Percentiles rank a stretch among this genome's conserved stretches.
Evolutionary conservation across 2,888 invertebrate genomes (phyloP).

Genomic region (Empis stercorea): DNA sequence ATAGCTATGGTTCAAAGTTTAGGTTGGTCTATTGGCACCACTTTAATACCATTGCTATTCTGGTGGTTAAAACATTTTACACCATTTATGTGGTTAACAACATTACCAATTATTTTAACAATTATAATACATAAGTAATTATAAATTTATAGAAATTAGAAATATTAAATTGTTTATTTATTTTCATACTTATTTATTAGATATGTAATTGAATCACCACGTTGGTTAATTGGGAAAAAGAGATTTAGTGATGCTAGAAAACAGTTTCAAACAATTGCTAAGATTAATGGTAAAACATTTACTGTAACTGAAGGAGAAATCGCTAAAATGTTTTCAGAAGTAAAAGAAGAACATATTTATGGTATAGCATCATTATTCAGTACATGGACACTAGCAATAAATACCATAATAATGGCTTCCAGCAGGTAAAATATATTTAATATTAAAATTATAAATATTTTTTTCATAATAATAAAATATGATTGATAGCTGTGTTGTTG

Average conservation of each 20-base stretch:
- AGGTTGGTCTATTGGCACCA: conserved; percentile 41
- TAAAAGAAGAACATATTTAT: conserved; percentile 30
- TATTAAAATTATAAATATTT: background rate
- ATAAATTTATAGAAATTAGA: conserved; percentile 3
- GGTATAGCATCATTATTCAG: conserved; percentile 45
- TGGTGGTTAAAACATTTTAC: conserved; percentile 41
- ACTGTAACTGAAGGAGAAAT: conserved; percentile 35
- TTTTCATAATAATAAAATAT: conserved; percentile 1
- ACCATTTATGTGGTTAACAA: conserved; percentile 38
- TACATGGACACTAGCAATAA: conserved; percentile 41
- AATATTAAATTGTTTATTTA: conserved; percentile 3
- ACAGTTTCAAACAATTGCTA: conserved; percentile 42
- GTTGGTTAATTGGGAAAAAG: conserved; percentile 46
- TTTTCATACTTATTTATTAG: no score
- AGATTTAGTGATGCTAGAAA: conserved; percentile 38
- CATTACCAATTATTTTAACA: conserved; percentile 36
- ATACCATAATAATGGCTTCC: conserved; percentile 41
- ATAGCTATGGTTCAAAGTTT: conserved; percentile 40
- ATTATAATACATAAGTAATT: conserved; percentile 38
- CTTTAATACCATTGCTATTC: conserved; percentile 39
- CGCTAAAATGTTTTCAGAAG: conserved; percentile 31
- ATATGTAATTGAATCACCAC: conserved; percentile 49
- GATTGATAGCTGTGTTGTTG: conserved; percentile 37
- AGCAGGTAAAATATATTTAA: conserved; percentile 38
- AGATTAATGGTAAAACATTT: conserved; percentile 39